Evolutionary conservation across 2,113 vertebrate genomes (phyloP), one percentile per base, ranked within the genome.

Genomic region (Centropus unirufus): DNA sequence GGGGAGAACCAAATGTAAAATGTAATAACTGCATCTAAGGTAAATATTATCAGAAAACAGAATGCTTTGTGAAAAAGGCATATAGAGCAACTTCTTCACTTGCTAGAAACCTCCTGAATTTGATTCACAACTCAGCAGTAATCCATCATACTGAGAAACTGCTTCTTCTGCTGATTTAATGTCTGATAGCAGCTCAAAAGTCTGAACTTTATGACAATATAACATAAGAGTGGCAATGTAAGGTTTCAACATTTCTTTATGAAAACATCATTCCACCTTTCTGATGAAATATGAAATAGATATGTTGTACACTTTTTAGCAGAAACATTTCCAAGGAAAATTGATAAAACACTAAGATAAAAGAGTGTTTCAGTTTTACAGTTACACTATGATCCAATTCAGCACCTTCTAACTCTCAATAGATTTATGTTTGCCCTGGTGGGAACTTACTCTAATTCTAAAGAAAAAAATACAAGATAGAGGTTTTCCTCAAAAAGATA

Each of bases 91-190:
- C 55, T 89, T 78, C 66, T 75, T 92, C 39, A 81, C 52, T 89
- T 92, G 62, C 66, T 59, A 67, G 47, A 81, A 90, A 67, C 5
- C 63, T 84, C 57, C 36, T 72, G 77, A 84, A 82, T 81, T 70
- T 87, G 80, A 91, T 86, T 89, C 66, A 40, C 40, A 68, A 52
- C 62, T 92, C 74, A 89, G 62, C 30, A 87, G 81, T 66, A 87
- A 95, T 92, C 77, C 66, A 57, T 75, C 62, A 93, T 49, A 83
- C n/a, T 62, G 74, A 95, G 74, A 96, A 92, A 92, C 51, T 76
- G 83, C 52, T 93, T 92, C 76, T 79, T 76, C 10, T 84, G 55
- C 24, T 79, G 74, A 87, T 96, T 78, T 93, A 90, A 89, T 11
- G 17, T 72, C 78, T 84, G 66, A 46, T 89, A 95, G 79, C 49